Evolutionary conservation across 2,113 vertebrate genomes (phyloP).

Genomic region (Macrotis lagotis): DNA sequence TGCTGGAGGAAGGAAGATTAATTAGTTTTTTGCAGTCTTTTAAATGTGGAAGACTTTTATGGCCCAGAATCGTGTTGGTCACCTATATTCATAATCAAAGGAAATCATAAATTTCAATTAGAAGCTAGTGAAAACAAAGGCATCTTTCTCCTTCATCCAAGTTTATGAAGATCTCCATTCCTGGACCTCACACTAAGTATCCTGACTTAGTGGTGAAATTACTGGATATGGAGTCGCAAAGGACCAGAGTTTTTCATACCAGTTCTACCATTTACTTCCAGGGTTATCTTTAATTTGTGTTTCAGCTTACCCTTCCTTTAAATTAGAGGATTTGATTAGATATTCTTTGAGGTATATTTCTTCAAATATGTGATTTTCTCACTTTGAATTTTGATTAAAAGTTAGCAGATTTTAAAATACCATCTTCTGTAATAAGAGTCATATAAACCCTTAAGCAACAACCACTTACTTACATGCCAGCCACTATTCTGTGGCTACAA

Average conservation of each 20-base stretch:
- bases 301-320: background rate
- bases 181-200: background rate
- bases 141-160: background rate
- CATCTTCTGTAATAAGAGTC: background rate
- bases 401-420: background rate
- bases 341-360: background rate
- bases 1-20: too few relatives aligned
- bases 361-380: background rate
- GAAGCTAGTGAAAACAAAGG: background rate
- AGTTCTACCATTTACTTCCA: background rate
- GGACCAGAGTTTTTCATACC: background rate
- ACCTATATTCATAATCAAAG: background rate
- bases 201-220: background rate
- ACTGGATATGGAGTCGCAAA: background rate
- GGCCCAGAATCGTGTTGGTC: background rate
- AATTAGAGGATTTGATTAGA: background rate
- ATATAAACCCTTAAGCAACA: background rate
- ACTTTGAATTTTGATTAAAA: background rate
- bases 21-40: too few relatives aligned
- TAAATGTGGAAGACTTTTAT: too few relatives aligned
- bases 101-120: background rate
- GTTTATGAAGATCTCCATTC: background rate
- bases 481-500: background rate
- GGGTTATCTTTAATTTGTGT: background rate
- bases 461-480: background rate